phyloP scores from a whole-genome alignment of 2,888 invertebrate species.

The Deilephila porcellus region DNA sequence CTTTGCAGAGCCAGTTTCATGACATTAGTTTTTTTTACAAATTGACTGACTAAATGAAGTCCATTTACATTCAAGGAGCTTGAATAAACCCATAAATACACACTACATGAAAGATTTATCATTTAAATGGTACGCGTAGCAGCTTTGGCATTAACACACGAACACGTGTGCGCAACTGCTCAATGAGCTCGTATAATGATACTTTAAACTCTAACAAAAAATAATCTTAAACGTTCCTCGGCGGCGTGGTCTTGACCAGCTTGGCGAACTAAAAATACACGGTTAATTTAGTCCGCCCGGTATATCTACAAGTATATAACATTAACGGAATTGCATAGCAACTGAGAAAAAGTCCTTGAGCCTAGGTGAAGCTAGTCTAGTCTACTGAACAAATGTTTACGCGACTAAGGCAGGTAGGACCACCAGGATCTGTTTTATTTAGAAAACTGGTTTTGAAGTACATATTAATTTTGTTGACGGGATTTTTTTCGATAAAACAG shows the following conservation, averaged over 20 bases:
- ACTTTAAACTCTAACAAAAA: neutral
- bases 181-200: neutral
- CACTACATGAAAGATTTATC: neutral
- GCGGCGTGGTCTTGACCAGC: neutral
- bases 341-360: neutral
- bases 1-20: too few relatives aligned
- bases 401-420: too few relatives aligned
- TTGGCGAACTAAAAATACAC: neutral
- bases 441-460: too few relatives aligned
- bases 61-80: neutral
- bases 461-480: too few relatives aligned
- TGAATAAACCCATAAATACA: neutral
- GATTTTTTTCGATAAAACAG: too few relatives aligned
- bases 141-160: neutral
- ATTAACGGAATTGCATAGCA: neutral
- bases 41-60: too few relatives aligned
- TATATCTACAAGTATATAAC: conserved; percentile 7
- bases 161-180: neutral
- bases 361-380: too few relatives aligned
- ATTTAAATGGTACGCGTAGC: neutral
- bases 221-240: neutral
- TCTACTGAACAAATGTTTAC: too few relatives aligned
- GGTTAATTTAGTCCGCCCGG: neutral
- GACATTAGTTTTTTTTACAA: too few relatives aligned
- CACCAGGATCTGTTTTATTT: too few relatives aligned